Evolutionary conservation across 2,888 invertebrate genomes (phyloP).

Genomic region (Rapana venosa): DNA sequence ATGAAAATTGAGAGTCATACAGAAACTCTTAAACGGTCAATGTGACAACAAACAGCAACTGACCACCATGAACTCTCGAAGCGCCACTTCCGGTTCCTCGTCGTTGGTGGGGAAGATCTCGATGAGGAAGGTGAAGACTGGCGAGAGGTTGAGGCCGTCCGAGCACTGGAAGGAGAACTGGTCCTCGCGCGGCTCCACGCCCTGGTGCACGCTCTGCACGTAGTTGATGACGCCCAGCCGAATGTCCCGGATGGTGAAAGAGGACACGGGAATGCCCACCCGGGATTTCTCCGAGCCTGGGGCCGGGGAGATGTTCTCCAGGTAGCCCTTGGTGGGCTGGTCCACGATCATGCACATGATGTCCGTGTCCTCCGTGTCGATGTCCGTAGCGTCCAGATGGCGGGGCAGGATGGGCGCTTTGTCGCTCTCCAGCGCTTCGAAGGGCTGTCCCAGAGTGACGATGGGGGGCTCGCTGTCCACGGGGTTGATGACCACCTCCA

Average conservation of each 20-base stretch:
- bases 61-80: slow-evolving; percentile 75
- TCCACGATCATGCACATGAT: slow-evolving; percentile 72
- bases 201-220: slow-evolving; percentile 77
- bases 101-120: slow-evolving; percentile 76
- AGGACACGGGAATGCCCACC: slow-evolving; percentile 72
- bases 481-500: slow-evolving; percentile 73
- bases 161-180: slow-evolving; percentile 73
- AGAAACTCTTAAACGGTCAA: neutral
- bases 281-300: slow-evolving; percentile 74
- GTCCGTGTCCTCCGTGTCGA: slow-evolving; percentile 72
- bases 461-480: slow-evolving; percentile 74
- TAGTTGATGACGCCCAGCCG: slow-evolving; percentile 72
- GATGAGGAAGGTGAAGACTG: slow-evolving; percentile 65
- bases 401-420: slow-evolving; percentile 65
- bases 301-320: slow-evolving; percentile 75
- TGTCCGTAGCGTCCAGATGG: slow-evolving; percentile 72
- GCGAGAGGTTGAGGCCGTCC: slow-evolving; percentile 75
- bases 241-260: slow-evolving; percentile 74
- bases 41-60: neutral
- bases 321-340: slow-evolving; percentile 75
- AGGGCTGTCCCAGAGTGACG: slow-evolving; percentile 63
- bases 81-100: slow-evolving; percentile 75
- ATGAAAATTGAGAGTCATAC: neutral
- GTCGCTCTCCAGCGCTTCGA: slow-evolving; percentile 73
- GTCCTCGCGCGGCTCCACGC: slow-evolving; percentile 75